Conservation (phyloP, 2,888 invertebrate species). For the Nymphalis c-album region DNA sequence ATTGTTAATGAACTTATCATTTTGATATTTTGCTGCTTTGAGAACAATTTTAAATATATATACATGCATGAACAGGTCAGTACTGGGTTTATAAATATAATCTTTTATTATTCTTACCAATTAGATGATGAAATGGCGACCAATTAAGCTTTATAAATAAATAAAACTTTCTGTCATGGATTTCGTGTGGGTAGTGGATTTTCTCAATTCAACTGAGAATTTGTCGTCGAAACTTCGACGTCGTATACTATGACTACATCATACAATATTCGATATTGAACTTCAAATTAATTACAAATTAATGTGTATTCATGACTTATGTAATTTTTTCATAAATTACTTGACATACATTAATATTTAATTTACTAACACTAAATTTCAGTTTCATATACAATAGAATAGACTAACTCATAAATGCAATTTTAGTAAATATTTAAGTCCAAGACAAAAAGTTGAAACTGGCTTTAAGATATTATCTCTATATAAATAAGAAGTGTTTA, state of each 20-base stretch:
- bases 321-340: too few relatives aligned
- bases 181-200: not conserved
- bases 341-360: not conserved
- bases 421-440: not conserved
- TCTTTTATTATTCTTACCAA: too few relatives aligned
- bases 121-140: too few relatives aligned
- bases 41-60: too few relatives aligned
- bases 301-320: not conserved
- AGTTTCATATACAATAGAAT: not conserved
- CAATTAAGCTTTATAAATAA: not conserved
- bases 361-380: not conserved
- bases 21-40: too few relatives aligned
- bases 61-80: too few relatives aligned
- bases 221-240: too few relatives aligned
- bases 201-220: constrained; percentile 9
- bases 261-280: constrained; percentile 6
- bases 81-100: too few relatives aligned
- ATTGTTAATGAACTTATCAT: too few relatives aligned
- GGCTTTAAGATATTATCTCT: not conserved
- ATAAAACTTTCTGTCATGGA: constrained; percentile 9
- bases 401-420: constrained; percentile 4
- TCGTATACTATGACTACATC: not conserved
- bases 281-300: not conserved
- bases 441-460: not conserved
- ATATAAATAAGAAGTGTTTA: constrained; percentile 4